Evolutionary conservation across 2,113 vertebrate species (phyloP).

Genomic region (Heterotilapia buettikoferi): DNA sequence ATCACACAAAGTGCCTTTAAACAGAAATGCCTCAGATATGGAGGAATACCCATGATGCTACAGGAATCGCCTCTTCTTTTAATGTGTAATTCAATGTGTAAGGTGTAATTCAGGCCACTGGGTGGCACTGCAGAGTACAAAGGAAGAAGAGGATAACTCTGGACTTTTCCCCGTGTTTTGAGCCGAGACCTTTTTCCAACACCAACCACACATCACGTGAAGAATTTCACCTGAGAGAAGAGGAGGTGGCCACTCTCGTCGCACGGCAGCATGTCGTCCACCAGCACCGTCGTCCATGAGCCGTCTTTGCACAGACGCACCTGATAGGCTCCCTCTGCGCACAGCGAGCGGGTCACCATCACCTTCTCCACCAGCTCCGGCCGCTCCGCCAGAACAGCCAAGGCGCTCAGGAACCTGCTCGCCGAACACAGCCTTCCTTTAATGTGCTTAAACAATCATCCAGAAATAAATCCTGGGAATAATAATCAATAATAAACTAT

Average conservation of each 20-base stretch:
- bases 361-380: conserved; percentile 90
- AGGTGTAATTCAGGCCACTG: not conserved
- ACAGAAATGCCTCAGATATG: not conserved
- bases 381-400: conserved; percentile 88
- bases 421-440: not conserved
- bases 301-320: conserved; percentile 93
- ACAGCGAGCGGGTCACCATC: conserved; percentile 88
- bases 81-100: not conserved
- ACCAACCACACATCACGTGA: not conserved
- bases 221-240: conserved; percentile 85
- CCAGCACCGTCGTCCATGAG: conserved; percentile 89
- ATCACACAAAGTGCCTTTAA: not conserved
- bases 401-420: conserved; percentile 87
- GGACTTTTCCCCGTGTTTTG: not conserved
- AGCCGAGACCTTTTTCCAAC: not conserved
- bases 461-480: not conserved
- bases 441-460: not conserved
- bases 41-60: not conserved
- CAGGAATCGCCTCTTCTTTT: not conserved
- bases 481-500: accelerated
- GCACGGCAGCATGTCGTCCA: conserved; percentile 95
- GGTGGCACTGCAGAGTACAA: accelerated
- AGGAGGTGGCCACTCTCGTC: conserved; percentile 89
- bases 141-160: not conserved
- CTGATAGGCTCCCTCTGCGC: conserved; percentile 88